Evolutionary conservation across 1,140 invertebrate genomes (phyloP).

Genomic region (Zaprionus davidi): DNA sequence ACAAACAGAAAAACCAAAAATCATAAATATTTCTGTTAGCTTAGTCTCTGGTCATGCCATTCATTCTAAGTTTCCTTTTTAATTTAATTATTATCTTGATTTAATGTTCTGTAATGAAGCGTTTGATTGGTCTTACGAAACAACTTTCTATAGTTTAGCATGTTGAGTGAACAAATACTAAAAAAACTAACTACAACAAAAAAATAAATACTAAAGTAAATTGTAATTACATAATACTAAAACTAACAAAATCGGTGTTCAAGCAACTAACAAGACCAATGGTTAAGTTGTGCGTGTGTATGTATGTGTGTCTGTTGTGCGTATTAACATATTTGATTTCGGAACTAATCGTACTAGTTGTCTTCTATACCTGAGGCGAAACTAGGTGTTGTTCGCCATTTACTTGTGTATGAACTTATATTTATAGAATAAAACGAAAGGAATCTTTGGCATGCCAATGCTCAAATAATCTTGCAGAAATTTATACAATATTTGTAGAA

Average conservation of each 20-base stretch:
- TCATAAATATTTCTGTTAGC: conserved; percentile 57
- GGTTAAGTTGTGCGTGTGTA: conserved; percentile 52
- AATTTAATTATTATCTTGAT: conserved; percentile 35
- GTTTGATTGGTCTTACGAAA: conserved; percentile 74
- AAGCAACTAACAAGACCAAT: conserved; percentile 22
- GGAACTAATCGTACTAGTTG: conserved; percentile 40
- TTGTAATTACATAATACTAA: conserved; percentile 41
- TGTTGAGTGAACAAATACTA: conserved; percentile 70
- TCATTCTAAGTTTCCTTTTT: conserved; percentile 28
- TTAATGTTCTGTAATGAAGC: conserved; percentile 64
- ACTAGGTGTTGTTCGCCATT: not conserved
- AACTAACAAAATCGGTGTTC: conserved; percentile 43
- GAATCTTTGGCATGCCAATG: conserved; percentile 21
- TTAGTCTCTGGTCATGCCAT: conserved; percentile 78
- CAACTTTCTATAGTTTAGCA: conserved; percentile 71
- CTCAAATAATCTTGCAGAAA: conserved; percentile 4
- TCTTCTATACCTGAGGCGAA: not conserved
- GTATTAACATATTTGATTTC: conserved; percentile 35
- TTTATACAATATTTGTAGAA: not conserved
- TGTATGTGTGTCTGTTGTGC: conserved; percentile 51
- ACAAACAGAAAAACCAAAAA: conserved; percentile 29
- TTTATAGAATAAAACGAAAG: not conserved
- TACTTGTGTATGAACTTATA: conserved; percentile 26
- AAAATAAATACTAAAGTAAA: conserved; percentile 16
- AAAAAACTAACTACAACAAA: conserved; percentile 36